A percentile compares a stretch with the other conserved stretches of the same genome.
phyloP scores from a whole-genome alignment of 1,140 invertebrate genomes.

The Drosophila pachea region DNA sequence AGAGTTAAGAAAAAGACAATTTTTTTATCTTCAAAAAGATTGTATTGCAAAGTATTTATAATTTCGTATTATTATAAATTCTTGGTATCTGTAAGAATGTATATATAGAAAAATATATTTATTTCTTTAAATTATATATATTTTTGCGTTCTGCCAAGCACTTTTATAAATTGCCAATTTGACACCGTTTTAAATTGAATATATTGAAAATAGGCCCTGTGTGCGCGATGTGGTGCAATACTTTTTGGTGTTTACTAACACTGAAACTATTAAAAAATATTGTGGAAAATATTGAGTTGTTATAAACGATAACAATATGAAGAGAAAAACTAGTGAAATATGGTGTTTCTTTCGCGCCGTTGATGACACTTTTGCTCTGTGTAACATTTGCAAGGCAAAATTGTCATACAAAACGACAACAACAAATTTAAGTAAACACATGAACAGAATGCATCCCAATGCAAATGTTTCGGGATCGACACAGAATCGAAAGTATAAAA shows the following conservation, averaged over 20 bases:
- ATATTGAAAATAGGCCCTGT: not conserved
- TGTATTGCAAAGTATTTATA: no score
- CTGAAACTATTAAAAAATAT: conserved; percentile 22
- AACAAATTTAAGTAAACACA: conserved; percentile 65
- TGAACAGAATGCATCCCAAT: conserved; percentile 66
- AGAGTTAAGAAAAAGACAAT: no score
- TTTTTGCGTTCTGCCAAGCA: no score
- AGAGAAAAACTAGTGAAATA: conserved; percentile 63
- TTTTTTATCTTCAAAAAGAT: no score
- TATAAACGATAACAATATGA: conserved; percentile 50
- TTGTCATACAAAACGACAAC: conserved; percentile 66
- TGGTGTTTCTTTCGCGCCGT: conserved; percentile 64
- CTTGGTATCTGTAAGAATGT: no score
- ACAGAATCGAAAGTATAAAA: conserved; percentile 51
- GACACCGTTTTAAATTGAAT: no score
- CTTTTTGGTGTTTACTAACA: conserved; percentile 19
- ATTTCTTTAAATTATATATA: no score
- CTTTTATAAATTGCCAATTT: no score
- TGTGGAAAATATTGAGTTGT: conserved; percentile 25
- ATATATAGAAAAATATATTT: no score
- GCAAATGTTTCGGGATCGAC: conserved; percentile 25
- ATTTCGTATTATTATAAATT: no score
- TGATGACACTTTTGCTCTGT: conserved; percentile 60
- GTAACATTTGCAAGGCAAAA: conserved; percentile 67
- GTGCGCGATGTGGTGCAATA: not conserved